Evolutionary conservation across 2,113 vertebrate genomes (phyloP).

Genomic region (Bufo gargarizans): DNA sequence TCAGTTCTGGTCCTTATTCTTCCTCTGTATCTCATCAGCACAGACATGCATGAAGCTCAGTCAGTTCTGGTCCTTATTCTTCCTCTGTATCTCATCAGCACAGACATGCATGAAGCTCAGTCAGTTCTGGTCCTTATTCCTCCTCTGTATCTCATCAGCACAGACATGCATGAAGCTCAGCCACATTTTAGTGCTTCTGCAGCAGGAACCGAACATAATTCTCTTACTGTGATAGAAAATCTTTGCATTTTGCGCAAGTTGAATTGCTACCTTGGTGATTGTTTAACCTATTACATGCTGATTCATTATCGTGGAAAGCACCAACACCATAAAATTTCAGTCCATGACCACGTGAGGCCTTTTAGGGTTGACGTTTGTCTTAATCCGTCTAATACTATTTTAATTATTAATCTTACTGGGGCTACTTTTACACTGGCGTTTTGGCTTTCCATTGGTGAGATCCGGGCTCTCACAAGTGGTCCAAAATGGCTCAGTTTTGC

Average conservation of each 20-base stretch:
- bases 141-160: not conserved
- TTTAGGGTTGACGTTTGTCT: not conserved
- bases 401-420: no score
- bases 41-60: no score
- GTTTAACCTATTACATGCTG: conserved; percentile 8
- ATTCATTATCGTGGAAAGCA: not conserved
- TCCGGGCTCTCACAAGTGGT: no score
- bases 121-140: not conserved
- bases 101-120: no score
- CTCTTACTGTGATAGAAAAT: conserved; percentile 27
- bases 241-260: conserved; percentile 29
- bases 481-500: no score
- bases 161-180: not conserved
- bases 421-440: no score
- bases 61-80: no score
- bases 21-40: no score
- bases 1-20: no score
- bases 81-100: no score
- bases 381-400: no score
- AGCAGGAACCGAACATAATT: conserved; percentile 30
- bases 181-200: not conserved
- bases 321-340: not conserved
- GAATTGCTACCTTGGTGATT: conserved; percentile 6
- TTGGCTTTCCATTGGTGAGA: no score
- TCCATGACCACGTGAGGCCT: not conserved